phyloP scores from a whole-genome alignment of 2,113 vertebrate species.

The Syrrhaptes paradoxus region DNA sequence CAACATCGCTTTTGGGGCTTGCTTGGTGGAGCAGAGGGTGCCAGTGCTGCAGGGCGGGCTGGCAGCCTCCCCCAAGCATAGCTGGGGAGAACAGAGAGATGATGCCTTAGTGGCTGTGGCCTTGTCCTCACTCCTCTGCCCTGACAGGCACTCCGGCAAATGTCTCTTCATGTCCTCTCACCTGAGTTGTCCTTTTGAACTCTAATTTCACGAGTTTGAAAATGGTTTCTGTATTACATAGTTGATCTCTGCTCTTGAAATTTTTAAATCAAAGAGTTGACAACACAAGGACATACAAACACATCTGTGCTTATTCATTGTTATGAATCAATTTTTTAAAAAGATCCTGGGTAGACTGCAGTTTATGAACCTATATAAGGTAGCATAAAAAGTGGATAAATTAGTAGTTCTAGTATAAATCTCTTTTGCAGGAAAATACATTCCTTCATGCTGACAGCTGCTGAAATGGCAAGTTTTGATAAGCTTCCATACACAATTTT shows the following conservation, averaged over 20 bases:
- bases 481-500: not conserved
- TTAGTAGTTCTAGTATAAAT: not conserved
- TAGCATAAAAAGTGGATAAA: not conserved
- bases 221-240: not conserved
- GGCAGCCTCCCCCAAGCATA: not conserved
- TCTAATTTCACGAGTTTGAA: not conserved
- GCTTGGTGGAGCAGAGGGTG: not conserved
- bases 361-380: not conserved
- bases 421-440: not conserved
- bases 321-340: not conserved
- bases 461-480: constrained; percentile 9
- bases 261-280: not conserved
- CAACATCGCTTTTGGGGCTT: not conserved
- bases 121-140: not conserved
- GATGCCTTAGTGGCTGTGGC: not conserved
- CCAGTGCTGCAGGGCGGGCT: not conserved
- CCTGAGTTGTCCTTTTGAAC: not conserved
- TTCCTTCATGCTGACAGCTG: not conserved
- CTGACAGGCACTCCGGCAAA: not conserved
- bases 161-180: not conserved
- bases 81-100: not conserved
- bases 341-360: not conserved
- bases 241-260: not conserved
- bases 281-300: not conserved
- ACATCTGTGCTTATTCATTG: not conserved